A percentile compares a stretch with the other conserved stretches of the same genome.
phyloP scores from a whole-genome alignment of 2,797 vertebrate species.

The Craterocephalus amniculus region DNA sequence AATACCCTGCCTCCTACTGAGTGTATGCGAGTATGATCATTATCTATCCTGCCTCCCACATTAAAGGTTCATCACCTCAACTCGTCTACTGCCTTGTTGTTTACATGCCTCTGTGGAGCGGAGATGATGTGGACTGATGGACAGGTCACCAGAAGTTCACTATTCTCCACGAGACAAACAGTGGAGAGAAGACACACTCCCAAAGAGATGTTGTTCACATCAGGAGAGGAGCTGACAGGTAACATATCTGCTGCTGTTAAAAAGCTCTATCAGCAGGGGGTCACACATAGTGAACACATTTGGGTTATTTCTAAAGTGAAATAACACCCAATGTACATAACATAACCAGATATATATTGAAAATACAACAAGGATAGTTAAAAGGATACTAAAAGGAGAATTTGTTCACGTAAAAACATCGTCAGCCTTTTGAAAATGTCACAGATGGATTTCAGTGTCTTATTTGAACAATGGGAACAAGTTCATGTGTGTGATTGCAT shows the following conservation, averaged over 20 bases:
- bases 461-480: conserved; percentile 22
- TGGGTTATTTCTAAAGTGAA: background rate
- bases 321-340: background rate
- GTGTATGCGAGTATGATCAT: conserved; percentile 21
- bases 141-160: conserved; percentile 17
- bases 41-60: conserved; percentile 6
- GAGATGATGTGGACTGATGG: conserved; percentile 31
- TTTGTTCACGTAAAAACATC: background rate
- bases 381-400: background rate
- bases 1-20: conserved; percentile 21
- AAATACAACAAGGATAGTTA: background rate
- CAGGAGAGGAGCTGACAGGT: conserved; percentile 41
- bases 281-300: too few species aligned
- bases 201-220: conserved; percentile 13
- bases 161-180: conserved; percentile 22
- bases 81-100: conserved; percentile 28
- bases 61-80: conserved; percentile 24
- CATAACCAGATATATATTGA: background rate
- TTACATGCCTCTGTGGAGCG: conserved; percentile 26
- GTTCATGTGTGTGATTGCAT: conserved; percentile 21
- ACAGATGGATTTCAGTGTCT: background rate
- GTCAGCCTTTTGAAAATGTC: background rate
- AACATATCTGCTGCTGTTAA: conserved; percentile 6
- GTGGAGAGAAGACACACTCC: conserved; percentile 8
- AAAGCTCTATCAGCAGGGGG: background rate